phyloP scores from a whole-genome alignment of 2,113 vertebrate genomes.

The Lasiurus borealis region DNA sequence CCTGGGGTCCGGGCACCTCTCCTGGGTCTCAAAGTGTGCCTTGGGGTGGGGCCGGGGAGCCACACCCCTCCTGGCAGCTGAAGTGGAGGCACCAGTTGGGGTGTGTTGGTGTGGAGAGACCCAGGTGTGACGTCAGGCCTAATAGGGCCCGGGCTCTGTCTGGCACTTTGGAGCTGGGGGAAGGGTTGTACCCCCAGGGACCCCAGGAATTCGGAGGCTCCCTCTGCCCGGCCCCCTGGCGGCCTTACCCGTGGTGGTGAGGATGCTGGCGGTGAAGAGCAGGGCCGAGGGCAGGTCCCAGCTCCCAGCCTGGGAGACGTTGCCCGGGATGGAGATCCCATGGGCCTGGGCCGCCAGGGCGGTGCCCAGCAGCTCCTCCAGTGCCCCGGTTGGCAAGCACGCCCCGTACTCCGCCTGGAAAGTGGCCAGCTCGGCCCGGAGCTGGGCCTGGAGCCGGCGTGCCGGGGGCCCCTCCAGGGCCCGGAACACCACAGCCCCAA shows the following conservation, averaged over 20 bases:
- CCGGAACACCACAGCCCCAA: conserved; percentile 85
- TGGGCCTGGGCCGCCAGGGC: conserved; percentile 78
- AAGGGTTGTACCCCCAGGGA: neutral
- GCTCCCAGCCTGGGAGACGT: conserved; percentile 69
- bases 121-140: conserved; percentile 40
- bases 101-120: conserved; percentile 48
- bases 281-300: conserved; percentile 88
- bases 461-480: conserved; percentile 85
- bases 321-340: conserved; percentile 80
- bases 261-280: conserved; percentile 88
- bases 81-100: conserved; percentile 81
- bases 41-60: conserved; percentile 22
- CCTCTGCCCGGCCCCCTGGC: neutral
- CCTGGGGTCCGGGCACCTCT: neutral
- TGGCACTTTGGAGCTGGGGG: neutral
- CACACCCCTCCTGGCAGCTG: conserved; percentile 72
- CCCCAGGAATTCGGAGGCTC: neutral
- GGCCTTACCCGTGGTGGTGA: conserved; percentile 89
- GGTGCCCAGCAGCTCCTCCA: conserved; percentile 82
- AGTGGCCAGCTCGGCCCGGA: conserved; percentile 74
- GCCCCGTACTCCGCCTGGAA: conserved; percentile 82
- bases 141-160: neutral
- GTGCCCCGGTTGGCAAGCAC: conserved; percentile 82
- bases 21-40: conserved; percentile 15
- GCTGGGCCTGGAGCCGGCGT: conserved; percentile 73